A percentile compares a stretch with the other conserved stretches of the same genome.
Evolutionary conservation across 1,140 invertebrate species (phyloP).

Genomic region (Chironomus tepperi): DNA sequence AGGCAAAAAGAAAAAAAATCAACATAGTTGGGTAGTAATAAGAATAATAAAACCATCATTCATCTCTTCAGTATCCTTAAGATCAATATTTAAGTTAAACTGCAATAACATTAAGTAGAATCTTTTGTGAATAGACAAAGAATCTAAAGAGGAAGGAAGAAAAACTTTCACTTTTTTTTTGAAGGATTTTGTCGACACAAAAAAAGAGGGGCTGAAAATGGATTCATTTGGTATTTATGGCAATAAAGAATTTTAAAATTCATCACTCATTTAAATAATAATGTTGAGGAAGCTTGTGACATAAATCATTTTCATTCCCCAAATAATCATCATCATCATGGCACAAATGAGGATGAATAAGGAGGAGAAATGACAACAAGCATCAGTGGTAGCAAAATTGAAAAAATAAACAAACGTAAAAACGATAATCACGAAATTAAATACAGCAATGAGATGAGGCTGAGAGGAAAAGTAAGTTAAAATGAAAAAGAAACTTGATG

Average conservation of each 20-base stretch:
- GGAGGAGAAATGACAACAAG: neutral
- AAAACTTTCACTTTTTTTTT: neutral
- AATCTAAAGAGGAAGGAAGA: neutral
- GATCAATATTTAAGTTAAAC: constrained; percentile 12
- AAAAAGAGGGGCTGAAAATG: neutral
- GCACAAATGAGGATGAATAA: neutral
- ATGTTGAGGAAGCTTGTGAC: no score
- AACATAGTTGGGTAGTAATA: neutral
- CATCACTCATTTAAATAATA: no score
- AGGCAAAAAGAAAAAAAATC: neutral
- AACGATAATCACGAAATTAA: constrained; percentile 18
- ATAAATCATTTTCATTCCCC: no score
- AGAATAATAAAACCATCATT: constrained; percentile 3
- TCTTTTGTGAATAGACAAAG: neutral
- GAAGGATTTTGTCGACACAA: no score
- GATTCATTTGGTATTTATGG: neutral
- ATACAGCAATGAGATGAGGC: neutral
- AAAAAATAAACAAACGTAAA: constrained; percentile 20
- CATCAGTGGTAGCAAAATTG: neutral
- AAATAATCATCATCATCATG: neutral
- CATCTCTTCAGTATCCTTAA: neutral
- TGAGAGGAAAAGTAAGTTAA: neutral
- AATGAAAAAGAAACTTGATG: neutral
- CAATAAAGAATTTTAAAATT: no score
- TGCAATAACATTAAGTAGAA: neutral